Evolutionary conservation across 2,113 vertebrate genomes (phyloP), one percentile per base, ranked within the genome.

Genomic region (Otis tarda): DNA sequence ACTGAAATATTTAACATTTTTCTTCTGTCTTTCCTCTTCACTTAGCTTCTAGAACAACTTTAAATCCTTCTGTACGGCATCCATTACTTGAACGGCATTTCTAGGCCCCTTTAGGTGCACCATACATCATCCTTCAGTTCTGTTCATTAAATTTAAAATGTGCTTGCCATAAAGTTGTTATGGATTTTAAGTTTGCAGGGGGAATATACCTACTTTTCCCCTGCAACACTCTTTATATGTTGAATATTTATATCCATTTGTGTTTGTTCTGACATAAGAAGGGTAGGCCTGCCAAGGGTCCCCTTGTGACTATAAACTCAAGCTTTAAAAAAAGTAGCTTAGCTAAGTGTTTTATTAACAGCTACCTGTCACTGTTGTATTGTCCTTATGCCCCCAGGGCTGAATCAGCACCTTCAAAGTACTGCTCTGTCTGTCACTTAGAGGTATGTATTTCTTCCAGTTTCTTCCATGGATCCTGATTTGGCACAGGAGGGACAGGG

Each of bases 241-340:
- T 93, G 73, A 94, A 78, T 89, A 90, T 93, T 96, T 95, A 75
- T 96, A 60, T 37, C 41, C 28, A 82, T 92, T 96, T 87, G n/a
- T 93, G 86, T 90, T 92, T 87, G 18, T 47, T 95, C 77, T 87
- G 83, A 89, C 74, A 85, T 56, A 76, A 52, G 53, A 91, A 76
- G 19, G 10, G 60, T 39, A 89, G 45, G 18, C 11, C 65, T 79
- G 68, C 7, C 81, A 81, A 59, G 61, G 28, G 31, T 61, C 35
- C 65, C 79, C 64, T 82, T 87, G 65, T 87, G 74, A 57, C 76
- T 84, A 50, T 85, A 92, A 95, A 89, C 53, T 69, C 17, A 45
- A 56, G 49, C 28, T 91, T 84, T 84, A 19, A 71, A 84, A 95
- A 92, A 93, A 67, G 41, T 53, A 65, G 61, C 61, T 90, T 87